Percentiles rank a stretch among this genome's conserved stretches.
Evolutionary conservation across 2,888 invertebrate species (phyloP).

Genomic region (Cenopis cana): DNA sequence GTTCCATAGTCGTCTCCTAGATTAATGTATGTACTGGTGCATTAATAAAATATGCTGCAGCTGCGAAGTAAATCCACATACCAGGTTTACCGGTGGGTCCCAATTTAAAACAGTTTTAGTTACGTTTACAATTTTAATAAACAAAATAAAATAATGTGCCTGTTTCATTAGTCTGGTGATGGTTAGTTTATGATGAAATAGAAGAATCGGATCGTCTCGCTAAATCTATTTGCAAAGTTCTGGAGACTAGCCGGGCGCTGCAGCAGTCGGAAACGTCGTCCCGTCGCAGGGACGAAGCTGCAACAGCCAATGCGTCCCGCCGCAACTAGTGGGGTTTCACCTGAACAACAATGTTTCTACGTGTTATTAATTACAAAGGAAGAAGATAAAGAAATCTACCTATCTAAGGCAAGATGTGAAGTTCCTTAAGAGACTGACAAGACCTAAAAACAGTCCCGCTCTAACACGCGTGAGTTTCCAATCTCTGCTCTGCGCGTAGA

Average conservation of each 20-base stretch:
- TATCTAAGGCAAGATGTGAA: too few relatives aligned
- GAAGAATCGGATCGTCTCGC: conserved; percentile 51
- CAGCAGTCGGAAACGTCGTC: conserved; percentile 51
- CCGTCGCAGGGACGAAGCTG: conserved; percentile 55
- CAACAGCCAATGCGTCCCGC: conserved; percentile 55
- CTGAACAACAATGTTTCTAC: conserved; percentile 53
- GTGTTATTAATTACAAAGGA: background rate
- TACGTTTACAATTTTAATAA: conserved; percentile 42
- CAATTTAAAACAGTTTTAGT: conserved; percentile 11
- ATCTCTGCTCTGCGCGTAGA: too few relatives aligned
- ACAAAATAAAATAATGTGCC: conserved; percentile 61
- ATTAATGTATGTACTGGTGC: conserved; percentile 59
- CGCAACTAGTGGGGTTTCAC: conserved; percentile 79
- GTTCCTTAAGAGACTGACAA: too few relatives aligned
- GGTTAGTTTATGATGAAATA: conserved; percentile 59
- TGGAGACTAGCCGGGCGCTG: conserved; percentile 54
- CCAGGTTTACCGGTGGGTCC: background rate
- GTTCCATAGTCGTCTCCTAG: conserved; percentile 68
- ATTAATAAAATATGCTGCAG: conserved; percentile 66
- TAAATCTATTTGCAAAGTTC: conserved; percentile 54
- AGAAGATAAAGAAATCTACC: too few relatives aligned
- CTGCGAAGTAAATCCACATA: conserved; percentile 68
- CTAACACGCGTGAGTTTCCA: too few relatives aligned
- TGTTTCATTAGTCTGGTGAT: conserved; percentile 56
- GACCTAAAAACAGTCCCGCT: too few relatives aligned